phyloP scores from a whole-genome alignment of 2,888 invertebrate genomes.

The Mactromeris polynyma region DNA sequence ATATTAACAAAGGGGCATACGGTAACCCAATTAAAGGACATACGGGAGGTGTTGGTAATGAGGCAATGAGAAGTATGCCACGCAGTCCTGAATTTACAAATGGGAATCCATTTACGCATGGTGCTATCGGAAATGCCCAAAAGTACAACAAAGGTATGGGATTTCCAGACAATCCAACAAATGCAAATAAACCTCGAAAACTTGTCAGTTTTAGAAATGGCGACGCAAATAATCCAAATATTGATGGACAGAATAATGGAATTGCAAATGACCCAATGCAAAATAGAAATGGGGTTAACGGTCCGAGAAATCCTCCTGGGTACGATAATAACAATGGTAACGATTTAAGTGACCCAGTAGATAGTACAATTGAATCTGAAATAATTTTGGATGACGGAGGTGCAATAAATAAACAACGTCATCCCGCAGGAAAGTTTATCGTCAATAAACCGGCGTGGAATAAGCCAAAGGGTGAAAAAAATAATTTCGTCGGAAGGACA shows the following conservation, averaged over 20 bases:
- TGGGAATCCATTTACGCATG: neutral
- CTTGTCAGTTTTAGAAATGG: constrained; percentile 17
- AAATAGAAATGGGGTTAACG: neutral
- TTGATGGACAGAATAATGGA: neutral
- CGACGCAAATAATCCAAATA: neutral
- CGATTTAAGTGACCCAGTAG: neutral
- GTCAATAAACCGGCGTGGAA: constrained; percentile 47
- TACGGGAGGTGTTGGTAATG: neutral
- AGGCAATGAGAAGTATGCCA: neutral
- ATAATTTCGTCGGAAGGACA: neutral
- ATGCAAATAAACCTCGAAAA: constrained; percentile 13
- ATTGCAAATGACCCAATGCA: neutral
- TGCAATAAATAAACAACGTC: neutral
- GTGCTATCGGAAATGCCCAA: neutral
- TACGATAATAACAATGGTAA: neutral
- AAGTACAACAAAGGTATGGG: neutral
- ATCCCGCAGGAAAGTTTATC: constrained; percentile 25
- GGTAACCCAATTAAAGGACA: neutral
- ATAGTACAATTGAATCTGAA: constrained; percentile 7
- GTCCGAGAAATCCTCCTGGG: neutral
- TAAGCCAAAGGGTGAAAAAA: constrained; percentile 16
- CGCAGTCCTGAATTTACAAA: neutral
- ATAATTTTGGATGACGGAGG: constrained; percentile 3
- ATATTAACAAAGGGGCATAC: neutral
- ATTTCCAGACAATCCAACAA: neutral